phyloP scores from a whole-genome alignment of 2,888 invertebrate genomes.

The Eueremaeus valkanovi region DNA sequence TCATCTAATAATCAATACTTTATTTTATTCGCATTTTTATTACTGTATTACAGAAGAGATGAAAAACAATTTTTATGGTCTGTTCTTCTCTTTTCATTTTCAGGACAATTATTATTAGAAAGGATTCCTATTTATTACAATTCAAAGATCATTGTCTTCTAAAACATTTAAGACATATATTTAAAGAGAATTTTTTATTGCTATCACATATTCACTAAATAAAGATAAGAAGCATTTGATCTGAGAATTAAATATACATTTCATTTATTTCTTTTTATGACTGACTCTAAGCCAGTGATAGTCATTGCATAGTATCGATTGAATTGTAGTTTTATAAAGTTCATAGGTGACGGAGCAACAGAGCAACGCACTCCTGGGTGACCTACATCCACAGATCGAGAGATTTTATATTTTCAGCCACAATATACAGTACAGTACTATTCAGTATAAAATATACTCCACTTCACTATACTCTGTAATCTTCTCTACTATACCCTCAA shows the following conservation, averaged over 20 bases:
- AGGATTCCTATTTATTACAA: background rate
- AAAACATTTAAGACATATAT: background rate
- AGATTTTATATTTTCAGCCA: background rate
- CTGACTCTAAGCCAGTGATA: background rate
- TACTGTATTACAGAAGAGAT: too few relatives aligned
- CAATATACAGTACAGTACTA: background rate
- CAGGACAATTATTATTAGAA: background rate
- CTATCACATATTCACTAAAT: background rate
- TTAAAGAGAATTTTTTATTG: background rate
- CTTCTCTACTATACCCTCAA: background rate
- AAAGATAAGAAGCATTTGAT: background rate
- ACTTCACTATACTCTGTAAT: background rate
- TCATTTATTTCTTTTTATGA: background rate
- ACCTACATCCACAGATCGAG: background rate
- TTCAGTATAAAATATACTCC: background rate
- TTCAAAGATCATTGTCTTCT: background rate
- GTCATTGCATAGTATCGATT: background rate
- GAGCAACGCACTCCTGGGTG: background rate
- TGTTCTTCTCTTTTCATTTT: background rate
- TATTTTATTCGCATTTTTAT: background rate
- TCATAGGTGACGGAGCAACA: conserved; percentile 8
- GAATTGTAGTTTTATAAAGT: background rate
- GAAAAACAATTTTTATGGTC: background rate
- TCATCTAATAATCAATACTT: background rate
- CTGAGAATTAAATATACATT: background rate